phyloP scores from a whole-genome alignment of 1,140 invertebrate species.

The Platorchestia sp. region DNA sequence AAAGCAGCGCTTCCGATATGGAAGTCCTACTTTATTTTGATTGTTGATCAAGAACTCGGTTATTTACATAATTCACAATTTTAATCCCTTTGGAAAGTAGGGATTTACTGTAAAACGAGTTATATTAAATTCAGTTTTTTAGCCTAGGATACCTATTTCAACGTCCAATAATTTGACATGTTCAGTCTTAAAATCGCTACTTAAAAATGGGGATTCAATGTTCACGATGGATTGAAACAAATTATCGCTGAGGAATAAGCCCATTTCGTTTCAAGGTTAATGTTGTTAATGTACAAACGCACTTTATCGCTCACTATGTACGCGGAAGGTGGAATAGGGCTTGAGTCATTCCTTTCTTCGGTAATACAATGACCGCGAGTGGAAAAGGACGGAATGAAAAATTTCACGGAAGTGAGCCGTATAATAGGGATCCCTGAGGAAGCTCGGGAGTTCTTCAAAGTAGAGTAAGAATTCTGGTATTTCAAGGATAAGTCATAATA shows the following conservation, averaged over 20 bases:
- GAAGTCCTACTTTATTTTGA: too few species aligned
- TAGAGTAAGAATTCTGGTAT: neutral
- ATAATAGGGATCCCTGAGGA: neutral
- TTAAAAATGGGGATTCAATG: neutral
- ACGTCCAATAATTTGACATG: too few species aligned
- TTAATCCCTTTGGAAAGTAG: too few species aligned
- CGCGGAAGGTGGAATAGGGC: neutral
- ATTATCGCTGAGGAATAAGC: neutral
- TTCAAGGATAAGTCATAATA: too few species aligned
- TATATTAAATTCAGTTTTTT: too few species aligned
- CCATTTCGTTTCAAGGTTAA: neutral
- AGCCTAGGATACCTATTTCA: too few species aligned
- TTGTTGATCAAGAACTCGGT: too few species aligned
- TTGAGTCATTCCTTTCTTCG: neutral
- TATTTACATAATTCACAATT: too few species aligned
- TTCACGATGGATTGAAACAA: neutral
- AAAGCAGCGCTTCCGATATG: neutral
- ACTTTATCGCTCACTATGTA: neutral
- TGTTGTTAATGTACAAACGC: neutral
- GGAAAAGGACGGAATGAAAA: neutral
- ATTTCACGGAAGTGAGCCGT: neutral
- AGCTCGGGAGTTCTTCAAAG: neutral
- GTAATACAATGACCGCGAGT: neutral
- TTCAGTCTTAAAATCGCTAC: too few species aligned
- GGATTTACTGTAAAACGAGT: too few species aligned